Base-by-base conservation (phyloP, 2,113 vertebrate genomes). In the Ophiodon elongatus region DNA sequence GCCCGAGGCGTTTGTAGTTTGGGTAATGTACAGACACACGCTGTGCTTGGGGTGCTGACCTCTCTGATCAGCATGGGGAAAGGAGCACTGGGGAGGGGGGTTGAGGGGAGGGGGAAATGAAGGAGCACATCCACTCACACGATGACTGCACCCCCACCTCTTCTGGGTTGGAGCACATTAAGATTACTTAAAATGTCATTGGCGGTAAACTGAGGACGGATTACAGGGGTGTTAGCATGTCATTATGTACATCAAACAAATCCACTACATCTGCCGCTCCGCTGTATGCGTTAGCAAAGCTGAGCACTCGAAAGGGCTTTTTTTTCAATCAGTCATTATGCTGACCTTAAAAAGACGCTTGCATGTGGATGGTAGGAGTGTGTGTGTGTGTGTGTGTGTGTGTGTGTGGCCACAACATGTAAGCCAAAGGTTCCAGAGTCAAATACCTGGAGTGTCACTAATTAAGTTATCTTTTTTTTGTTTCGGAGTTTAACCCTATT, bases 191-290 rank as follows among this genome's bases (percentile, higher is more conserved):
- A 90, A 92, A 89, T 91, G 83, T 88, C 79, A 90, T 65, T 88
- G 78, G 86, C 82, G 50, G 76, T 86, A 87, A 86, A 88, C 45
- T 65, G 73, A 73, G 62, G 52, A 50, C 70, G 87, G 88, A 93
- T 94, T 91, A 90, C 79, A 89, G 84, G 60, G 82, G 81, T 87
- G 88, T 90, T 90, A 90, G 83, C 83, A 72, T 81, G 83, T 71
- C 88, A 91, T 91, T 87, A 90, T 83, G 79, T 45, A 83, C 85
- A 88, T 88, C 83, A 91, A 91, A 91, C 80, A 83, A 82, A 93
- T 86, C 85, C 88, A 80, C 84, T 73, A 74, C 50, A 39, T 35
- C 57, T 70, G 76, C 70, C 81, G 45, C 3, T 1, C 3, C 15
- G 69, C 72, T 73, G 69, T 64, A 31, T 77, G 52, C 47, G 43